A percentile compares a stretch with the other conserved stretches of the same genome.
These are phyloP conservation scores for Pentalonia nigronervosa DNA, from an alignment of 1,140 invertebrate species.

Conservation along the genomic window DNA sequence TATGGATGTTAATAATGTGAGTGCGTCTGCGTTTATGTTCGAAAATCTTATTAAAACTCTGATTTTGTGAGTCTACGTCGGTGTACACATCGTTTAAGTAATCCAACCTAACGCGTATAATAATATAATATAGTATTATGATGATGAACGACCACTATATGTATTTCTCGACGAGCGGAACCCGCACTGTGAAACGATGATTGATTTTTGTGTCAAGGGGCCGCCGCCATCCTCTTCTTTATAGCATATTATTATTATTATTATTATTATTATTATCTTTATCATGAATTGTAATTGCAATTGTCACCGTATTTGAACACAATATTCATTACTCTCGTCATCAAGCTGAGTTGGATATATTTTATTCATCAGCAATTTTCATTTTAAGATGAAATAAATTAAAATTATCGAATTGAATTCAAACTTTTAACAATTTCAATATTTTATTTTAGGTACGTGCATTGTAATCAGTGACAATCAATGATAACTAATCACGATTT, in stretches of 20 bases:
- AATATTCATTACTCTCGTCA: too few relatives aligned
- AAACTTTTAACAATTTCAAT: too few relatives aligned
- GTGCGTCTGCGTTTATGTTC: background rate
- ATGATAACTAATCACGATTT: too few relatives aligned
- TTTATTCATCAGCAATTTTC: too few relatives aligned
- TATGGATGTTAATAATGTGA: background rate
- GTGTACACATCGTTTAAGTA: background rate
- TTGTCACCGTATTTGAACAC: too few relatives aligned
- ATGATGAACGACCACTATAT: background rate
- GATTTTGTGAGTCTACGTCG: background rate
- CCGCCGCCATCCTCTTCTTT: background rate
- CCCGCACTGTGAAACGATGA: background rate
- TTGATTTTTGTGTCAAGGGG: background rate
- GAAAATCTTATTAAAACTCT: background rate
- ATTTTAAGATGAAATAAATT: too few relatives aligned
- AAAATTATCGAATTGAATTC: too few relatives aligned
- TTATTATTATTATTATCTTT: background rate
- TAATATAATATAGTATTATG: conserved; percentile 2
- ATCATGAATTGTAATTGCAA: too few relatives aligned
- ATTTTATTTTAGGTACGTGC: too few relatives aligned
- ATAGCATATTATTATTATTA: background rate
- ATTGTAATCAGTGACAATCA: too few relatives aligned
- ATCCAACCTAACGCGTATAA: background rate
- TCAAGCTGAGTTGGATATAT: too few relatives aligned
- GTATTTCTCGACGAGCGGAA: background rate